phyloP scores from a whole-genome alignment of 2,113 vertebrate species.

The Aegotheles bennettii region DNA sequence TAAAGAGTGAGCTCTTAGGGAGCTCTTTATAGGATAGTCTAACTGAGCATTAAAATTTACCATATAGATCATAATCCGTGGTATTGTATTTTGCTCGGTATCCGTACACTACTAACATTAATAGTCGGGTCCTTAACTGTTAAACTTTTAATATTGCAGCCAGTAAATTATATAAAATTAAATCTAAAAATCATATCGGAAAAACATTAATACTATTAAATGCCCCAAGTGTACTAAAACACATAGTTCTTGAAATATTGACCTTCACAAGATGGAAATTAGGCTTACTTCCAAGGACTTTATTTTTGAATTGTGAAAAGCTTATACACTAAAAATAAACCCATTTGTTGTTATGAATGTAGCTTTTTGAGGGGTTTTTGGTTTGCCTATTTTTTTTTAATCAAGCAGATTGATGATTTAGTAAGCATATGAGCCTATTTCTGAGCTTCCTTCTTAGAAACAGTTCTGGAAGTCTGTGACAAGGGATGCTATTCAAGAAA shows the following conservation, averaged over 20 bases:
- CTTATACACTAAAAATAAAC: not conserved
- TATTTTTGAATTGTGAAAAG: not conserved
- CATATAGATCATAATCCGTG: not conserved
- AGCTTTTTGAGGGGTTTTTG: not conserved
- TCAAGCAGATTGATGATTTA: not conserved
- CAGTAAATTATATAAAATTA: not conserved
- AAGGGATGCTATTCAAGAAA: not conserved
- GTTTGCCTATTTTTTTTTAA: not conserved
- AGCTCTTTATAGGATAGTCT: not conserved
- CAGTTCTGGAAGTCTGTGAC: not conserved
- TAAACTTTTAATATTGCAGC: not conserved
- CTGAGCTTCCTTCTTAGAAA: conserved; percentile 5
- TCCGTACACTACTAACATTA: not conserved
- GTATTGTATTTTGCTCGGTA: not conserved
- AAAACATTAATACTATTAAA: not conserved
- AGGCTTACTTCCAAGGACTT: not conserved
- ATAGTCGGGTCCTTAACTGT: not conserved
- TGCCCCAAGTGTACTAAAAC: not conserved
- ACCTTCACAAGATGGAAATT: not conserved
- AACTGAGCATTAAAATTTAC: not conserved
- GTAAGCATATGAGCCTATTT: not conserved
- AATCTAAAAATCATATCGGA: not conserved
- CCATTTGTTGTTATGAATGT: not conserved
- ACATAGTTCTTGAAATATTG: not conserved
- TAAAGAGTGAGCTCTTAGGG: not conserved